Base-by-base conservation (phyloP, 2,888 invertebrate genomes). In the Mythimna lalbum region DNA sequence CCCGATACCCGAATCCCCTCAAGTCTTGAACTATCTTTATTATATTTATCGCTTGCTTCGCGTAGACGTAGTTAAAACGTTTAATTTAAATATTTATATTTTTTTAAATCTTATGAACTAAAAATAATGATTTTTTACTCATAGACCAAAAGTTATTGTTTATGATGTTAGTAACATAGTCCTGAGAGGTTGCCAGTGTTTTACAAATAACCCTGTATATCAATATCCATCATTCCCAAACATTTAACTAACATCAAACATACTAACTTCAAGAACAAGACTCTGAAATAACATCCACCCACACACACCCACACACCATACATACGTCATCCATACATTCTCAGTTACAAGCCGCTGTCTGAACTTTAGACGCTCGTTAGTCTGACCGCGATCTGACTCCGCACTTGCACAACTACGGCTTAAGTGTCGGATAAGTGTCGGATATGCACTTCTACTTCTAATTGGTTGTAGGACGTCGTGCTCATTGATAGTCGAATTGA, bases 311-410 rank as follows among this genome's bases (percentile, higher is more conserved):
- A 14, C 14, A 14, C 6, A 43, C 47, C 36, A 72, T 5, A 17
- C 56, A 50, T 19, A 56, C 47, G n/a, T 80, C 70, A 71, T 49
- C 12, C 33, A 49, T 39, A 56, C 33, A 61, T 49, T 57, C 66
- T 66, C 65, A 60, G 61, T 78, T 59, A 64, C 76, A 72, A 59
- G 64, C 65, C 31, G 43, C 59, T 66, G 74, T 79, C 62, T 57
- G 82, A 80, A 82, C 63, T 82, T 81, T 73, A 63, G 82, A 49
- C 81, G 77, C 81, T 81, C 81, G 83, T 81, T 81, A 81, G 81
- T 56, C 66, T 72, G 83, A 80, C 83, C 77, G 64, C 69, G 56
- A 55, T 74, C 80, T 83, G 81, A 83, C 57, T 83, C 81, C 17
- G 81, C 69, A 39, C 56, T 62, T 63, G 73, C 33, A 63, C 33